Conservation (phyloP, 2,888 invertebrate species). For the Mesorhabditis spiculigera region DNA sequence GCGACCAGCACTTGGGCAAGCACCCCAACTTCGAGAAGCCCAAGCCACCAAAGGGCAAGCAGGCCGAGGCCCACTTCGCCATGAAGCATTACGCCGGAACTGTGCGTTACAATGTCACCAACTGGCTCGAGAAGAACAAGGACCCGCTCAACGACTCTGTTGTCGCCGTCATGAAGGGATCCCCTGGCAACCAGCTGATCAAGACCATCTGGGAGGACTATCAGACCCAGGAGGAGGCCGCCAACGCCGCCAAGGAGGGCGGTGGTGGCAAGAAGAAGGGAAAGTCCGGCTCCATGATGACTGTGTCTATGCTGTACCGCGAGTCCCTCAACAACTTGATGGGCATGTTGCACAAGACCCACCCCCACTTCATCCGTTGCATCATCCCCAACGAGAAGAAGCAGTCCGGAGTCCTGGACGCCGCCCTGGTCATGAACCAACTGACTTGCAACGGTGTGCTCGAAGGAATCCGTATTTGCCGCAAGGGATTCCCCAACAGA, state of each 20-base stretch:
- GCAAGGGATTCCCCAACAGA: constrained; percentile 89
- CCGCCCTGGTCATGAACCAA: constrained; percentile 95
- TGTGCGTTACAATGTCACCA: constrained; percentile 95
- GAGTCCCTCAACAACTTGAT: constrained; percentile 58
- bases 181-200: constrained; percentile 46
- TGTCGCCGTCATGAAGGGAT: constrained; percentile 73
- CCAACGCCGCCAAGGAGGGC: constrained; percentile 41
- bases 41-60: constrained; percentile 60
- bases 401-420: constrained; percentile 76
- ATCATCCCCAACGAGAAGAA: constrained; percentile 61
- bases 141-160: constrained; percentile 99
- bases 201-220: constrained; percentile 55
- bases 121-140: constrained; percentile 99
- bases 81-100: constrained; percentile 64
- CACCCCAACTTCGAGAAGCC: constrained; percentile 95
- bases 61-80: constrained; percentile 65
- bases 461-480: constrained; percentile 99
- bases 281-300: constrained; percentile 57
- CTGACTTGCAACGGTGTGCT: constrained; percentile 99
- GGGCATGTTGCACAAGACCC: constrained; percentile 58
- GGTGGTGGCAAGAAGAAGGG: constrained; percentile 55
- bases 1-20: constrained; percentile 69
- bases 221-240: constrained; percentile 57
- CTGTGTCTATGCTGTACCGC: constrained; percentile 53
- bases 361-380: constrained; percentile 60